A percentile compares a stretch with the other conserved stretches of the same genome.
These are phyloP conservation scores for Clinocottus analis DNA, from an alignment of 2,113 vertebrate genomes.

Conservation along the genomic window DNA sequence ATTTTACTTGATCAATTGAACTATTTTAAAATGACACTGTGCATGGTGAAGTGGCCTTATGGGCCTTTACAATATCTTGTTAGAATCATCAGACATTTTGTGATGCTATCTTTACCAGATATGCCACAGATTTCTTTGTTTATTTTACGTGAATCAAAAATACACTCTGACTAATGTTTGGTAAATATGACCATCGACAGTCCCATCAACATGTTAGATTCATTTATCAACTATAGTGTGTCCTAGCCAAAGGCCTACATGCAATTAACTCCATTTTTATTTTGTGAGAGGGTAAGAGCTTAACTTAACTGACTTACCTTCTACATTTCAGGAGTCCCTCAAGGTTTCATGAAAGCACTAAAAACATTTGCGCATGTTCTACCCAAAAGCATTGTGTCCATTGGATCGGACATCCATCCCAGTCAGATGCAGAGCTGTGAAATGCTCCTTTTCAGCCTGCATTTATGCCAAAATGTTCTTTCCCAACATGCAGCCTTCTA, in stretches of 20 bases:
- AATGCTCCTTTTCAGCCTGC: constrained; percentile 69
- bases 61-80: constrained; percentile 55
- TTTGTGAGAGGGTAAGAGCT: constrained; percentile 60
- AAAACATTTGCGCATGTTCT: constrained; percentile 66
- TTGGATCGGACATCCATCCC: constrained; percentile 63
- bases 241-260: constrained; percentile 36
- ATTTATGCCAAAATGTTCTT: constrained; percentile 50
- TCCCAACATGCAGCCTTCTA: constrained; percentile 70
- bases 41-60: constrained; percentile 79
- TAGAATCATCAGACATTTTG: constrained; percentile 64
- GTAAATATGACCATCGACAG: constrained; percentile 81
- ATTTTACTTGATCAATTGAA: constrained; percentile 74
- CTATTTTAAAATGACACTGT: constrained; percentile 71
- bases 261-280: constrained; percentile 29
- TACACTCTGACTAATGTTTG: constrained; percentile 75
- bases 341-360: constrained; percentile 55
- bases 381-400: constrained; percentile 66
- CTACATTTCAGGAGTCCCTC: constrained; percentile 67
- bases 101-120: constrained; percentile 59
- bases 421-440: constrained; percentile 73
- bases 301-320: constrained; percentile 64
- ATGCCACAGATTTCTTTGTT: constrained; percentile 43
- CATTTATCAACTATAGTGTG: constrained; percentile 26
- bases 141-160: constrained; percentile 61
- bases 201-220: constrained; percentile 61